Evolutionary conservation across 2,797 vertebrate species (phyloP), one percentile per base, ranked within the genome.

Genomic region (Pelobates cultripes): DNA sequence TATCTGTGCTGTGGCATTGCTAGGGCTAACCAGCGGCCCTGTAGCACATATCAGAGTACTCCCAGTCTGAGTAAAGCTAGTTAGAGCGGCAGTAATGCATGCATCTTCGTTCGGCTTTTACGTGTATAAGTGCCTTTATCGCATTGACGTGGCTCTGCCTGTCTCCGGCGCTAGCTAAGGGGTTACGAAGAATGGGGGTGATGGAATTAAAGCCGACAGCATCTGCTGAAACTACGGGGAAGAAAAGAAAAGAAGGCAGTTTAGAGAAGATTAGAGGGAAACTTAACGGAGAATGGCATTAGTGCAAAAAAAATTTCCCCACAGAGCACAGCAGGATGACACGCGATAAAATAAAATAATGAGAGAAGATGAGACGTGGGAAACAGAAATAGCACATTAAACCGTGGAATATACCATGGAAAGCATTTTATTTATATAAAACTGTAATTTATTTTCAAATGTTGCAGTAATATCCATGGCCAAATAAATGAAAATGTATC

Each of bases 301-400:
- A 28, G 70, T 78, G 78, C 73, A 66, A 78, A 68, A 61, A 28
- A 61, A 69, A 66, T 53, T 40, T 77, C 0, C 51, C 15, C 7
- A 61, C 6, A 61, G 8, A 61, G 57, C 8, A 61, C 12, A 15
- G 28, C 28, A 28, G 28, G 28, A 28, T 28, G 1, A 28, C 28
- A 28, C 9, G 6, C 12, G 14, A 61, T 3, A 61, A 13, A 61
- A 61, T 15, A 63, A 64, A 80, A 78, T 77, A 75, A 83, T 57
- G 64, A 68, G 3, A n/a, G 70, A 9, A 28, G 42, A 66, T 66
- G 17, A 61, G 42, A 12, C 17, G 14, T 3, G 13, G 57, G 47
- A 51, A 5, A 51, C 5, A 51, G 47, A 10, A 51, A 51, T 2
- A 2, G 47, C 47, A 3, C 28, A 28, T 28, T 28, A 28, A 28